Conservation (phyloP, 2,888 invertebrate genomes). For the Orthosia incerta region DNA sequence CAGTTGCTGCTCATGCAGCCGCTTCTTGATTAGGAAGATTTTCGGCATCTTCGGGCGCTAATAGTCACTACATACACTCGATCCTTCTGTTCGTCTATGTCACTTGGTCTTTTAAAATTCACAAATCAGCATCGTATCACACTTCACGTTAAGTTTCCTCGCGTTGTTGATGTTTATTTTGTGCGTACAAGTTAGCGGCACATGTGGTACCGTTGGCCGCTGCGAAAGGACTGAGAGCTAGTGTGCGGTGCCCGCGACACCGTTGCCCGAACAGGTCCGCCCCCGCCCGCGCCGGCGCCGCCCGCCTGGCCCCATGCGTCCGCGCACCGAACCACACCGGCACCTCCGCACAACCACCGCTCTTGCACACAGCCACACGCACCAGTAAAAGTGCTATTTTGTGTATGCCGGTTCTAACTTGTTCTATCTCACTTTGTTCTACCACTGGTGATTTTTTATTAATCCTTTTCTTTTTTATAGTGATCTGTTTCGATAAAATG, state of each 20-base stretch:
- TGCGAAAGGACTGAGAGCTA: slow-evolving; percentile 88
- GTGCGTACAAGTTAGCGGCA: slow-evolving; percentile 87
- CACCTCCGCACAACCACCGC: slow-evolving; percentile 70
- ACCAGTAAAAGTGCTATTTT: slow-evolving; percentile 89
- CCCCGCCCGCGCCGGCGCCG: slow-evolving; percentile 84
- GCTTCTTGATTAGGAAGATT: slow-evolving; percentile 97
- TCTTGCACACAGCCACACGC: slow-evolving; percentile 79
- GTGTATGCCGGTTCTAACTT: slow-evolving; percentile 76
- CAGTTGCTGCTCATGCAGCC: slow-evolving; percentile 97
- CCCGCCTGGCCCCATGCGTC: slow-evolving; percentile 81
- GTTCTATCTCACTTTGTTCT: slow-evolving; percentile 70
- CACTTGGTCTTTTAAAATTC: slow-evolving; percentile 86
- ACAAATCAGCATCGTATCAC: slow-evolving; percentile 88
- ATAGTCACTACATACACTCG: slow-evolving; percentile 88
- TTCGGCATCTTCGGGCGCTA: slow-evolving; percentile 94
- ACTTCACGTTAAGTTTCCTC: slow-evolving; percentile 88
- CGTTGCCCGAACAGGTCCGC: slow-evolving; percentile 90
- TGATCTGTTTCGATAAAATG: neutral
- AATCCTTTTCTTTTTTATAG: neutral
- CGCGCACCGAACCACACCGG: slow-evolving; percentile 75
- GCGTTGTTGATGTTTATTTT: slow-evolving; percentile 86
- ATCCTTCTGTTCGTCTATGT: slow-evolving; percentile 84
- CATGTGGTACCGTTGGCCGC: slow-evolving; percentile 90
- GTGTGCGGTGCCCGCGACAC: slow-evolving; percentile 89
- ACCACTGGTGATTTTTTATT: slow-evolving; percentile 57